Evolutionary conservation across 2,888 invertebrate species (phyloP), one percentile per base, ranked within the genome.

Genomic region (Rhimphoctona megacephalus): DNA sequence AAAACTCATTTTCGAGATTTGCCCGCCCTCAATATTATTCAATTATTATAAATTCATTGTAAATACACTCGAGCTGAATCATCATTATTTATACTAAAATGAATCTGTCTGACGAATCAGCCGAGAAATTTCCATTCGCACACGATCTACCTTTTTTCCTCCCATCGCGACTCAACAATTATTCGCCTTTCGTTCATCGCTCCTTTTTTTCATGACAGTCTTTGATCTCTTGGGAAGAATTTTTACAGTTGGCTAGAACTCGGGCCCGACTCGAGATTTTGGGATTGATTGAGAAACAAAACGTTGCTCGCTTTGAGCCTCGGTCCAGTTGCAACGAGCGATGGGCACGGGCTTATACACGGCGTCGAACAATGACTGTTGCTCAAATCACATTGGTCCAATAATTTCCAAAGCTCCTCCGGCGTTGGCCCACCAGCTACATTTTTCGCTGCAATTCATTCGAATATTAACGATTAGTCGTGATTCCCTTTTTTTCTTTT

Each of bases 331-430:
- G 89, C 95, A 90, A 95, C 94, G 70, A 95, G 94, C 2, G 96
- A 96, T 0, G 96, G 96, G 85, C 96, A 97, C 17, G 96, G 97
- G 82, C 97, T 98, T 89, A 97, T 96, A 90, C 97, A 98, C 87
- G 98, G 98, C 0, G 97, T 97, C 5, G 97, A 97, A 91, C 96
- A 96, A 85, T 96, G 95, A 85, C 97, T 97, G 93, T 97, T 97
- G 92, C 97, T 97, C 88, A 99, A 96, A 94, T 99, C 99, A 95
- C 99, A 99, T 90, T 98, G 98, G 90, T 99, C 98, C 89, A 99
- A 95, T 88, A 99, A 95, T 43, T 97, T 96, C 90, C 99, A 96
- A 87, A 99, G 95, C 95, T 99, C 99, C 93, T 97, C 97, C 1
- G 99, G 97, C 0, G 97, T 97, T 46, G 99, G 99, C n/a, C 99